Conservation (phyloP, 2,797 vertebrate species). For the Clangula hyemalis region DNA sequence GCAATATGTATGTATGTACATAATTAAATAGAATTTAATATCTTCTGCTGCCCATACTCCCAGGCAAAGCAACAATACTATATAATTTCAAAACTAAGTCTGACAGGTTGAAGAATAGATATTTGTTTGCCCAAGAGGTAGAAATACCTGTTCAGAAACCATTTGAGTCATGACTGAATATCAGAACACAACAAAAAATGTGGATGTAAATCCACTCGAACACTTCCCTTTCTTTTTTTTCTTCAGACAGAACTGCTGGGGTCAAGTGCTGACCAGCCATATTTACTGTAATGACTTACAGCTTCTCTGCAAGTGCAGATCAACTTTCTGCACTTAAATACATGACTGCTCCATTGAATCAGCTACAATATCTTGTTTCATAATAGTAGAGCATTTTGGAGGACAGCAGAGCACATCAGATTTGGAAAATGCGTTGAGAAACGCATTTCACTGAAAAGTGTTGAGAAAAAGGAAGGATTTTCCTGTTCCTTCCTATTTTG, state of each 20-base stretch:
- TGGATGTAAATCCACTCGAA: not conserved
- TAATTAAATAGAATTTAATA: constrained; percentile 36
- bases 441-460: too few relatives aligned
- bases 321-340: not conserved
- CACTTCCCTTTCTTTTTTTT: not conserved
- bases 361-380: not conserved
- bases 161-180: not conserved
- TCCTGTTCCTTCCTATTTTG: not conserved
- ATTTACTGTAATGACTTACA: not conserved
- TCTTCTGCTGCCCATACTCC: not conserved
- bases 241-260: not conserved
- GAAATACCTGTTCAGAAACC: not conserved
- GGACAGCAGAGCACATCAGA: not conserved
- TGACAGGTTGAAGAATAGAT: not conserved
- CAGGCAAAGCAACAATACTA: not conserved
- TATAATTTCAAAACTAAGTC: not conserved
- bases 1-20: constrained; percentile 18
- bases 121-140: not conserved
- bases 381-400: not conserved
- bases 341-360: not conserved
- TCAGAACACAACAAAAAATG: not conserved
- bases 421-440: not conserved
- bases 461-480: not conserved
- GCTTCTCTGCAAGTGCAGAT: not conserved
- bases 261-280: not conserved